Evolutionary conservation across 1,140 invertebrate genomes (phyloP).

Genomic region (Adelges cooleyi): DNA sequence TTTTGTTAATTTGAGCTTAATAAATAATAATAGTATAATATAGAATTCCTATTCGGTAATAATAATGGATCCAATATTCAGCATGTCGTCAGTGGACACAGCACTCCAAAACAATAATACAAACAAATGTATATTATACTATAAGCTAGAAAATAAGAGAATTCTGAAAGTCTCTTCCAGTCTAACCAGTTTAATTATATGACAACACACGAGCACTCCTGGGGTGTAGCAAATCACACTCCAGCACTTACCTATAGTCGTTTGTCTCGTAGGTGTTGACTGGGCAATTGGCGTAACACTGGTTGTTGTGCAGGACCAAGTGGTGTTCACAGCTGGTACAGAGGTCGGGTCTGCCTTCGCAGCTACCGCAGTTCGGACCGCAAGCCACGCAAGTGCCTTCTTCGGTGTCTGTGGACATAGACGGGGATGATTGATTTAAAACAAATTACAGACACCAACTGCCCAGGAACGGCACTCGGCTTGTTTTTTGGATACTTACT

Average conservation of each 20-base stretch:
- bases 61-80: no score
- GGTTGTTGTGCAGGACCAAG: constrained; percentile 62
- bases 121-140: neutral
- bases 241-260: constrained; percentile 56
- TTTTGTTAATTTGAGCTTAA: no score
- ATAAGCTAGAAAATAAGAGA: neutral
- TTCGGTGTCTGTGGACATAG: constrained; percentile 47
- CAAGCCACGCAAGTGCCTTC: constrained; percentile 66
- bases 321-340: constrained; percentile 76
- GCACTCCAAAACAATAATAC: neutral
- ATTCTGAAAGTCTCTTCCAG: no score
- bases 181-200: neutral
- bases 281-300: constrained; percentile 70
- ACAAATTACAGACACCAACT: neutral
- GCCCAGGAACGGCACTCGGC: neutral
- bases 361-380: constrained; percentile 65
- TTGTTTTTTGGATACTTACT: constrained; percentile 42
- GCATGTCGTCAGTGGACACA: neutral
- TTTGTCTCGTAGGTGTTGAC: constrained; percentile 67
- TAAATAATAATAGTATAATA: no score
- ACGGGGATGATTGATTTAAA: no score
- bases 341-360: constrained; percentile 62
- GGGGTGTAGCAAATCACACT: no score
- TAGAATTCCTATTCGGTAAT: no score
- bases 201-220: no score